Percentiles rank a stretch among this genome's conserved stretches.
These are phyloP conservation scores for Megastigmus dorsalis DNA, from an alignment of 2,888 invertebrate species.

Conservation along the genomic window DNA sequence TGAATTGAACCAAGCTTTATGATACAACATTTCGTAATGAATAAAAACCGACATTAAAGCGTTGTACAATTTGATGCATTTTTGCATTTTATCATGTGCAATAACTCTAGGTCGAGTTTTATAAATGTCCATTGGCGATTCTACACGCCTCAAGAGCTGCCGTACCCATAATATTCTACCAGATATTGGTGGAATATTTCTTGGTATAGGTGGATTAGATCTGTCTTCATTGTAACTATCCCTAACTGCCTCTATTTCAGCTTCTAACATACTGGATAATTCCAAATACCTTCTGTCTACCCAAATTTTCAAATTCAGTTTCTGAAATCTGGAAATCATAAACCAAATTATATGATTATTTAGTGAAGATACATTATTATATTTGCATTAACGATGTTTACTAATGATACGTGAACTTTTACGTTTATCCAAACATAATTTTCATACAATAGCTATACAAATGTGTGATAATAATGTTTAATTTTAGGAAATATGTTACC, in stretches of 20 bases:
- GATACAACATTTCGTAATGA: constrained; percentile 89
- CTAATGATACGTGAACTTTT: too few species aligned
- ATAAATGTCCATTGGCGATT: constrained; percentile 83
- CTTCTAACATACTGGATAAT: constrained; percentile 80
- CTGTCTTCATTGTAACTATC: constrained; percentile 88
- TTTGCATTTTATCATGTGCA: constrained; percentile 81
- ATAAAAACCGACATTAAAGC: constrained; percentile 86
- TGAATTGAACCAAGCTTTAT: constrained; percentile 87
- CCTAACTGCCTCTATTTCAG: constrained; percentile 82
- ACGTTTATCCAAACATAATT: too few species aligned
- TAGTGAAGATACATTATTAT: too few species aligned
- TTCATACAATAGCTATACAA: too few species aligned
- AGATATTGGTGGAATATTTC: constrained; percentile 86
- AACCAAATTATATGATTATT: too few species aligned
- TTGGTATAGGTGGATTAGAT: constrained; percentile 82
- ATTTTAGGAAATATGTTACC: constrained; percentile 64
- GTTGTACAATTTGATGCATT: constrained; percentile 86
- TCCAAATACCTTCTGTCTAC: constrained; percentile 85
- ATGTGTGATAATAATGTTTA: too few species aligned
- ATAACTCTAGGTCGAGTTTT: constrained; percentile 75
- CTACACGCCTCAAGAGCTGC: constrained; percentile 84
- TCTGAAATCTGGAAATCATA: constrained; percentile 79
- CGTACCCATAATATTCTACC: constrained; percentile 90
- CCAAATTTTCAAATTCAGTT: constrained; percentile 82
- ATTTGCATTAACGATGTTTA: too few species aligned